A percentile compares a stretch with the other conserved stretches of the same genome.
Evolutionary conservation across 1,140 invertebrate species (phyloP).

Genomic region (Pachyrhynchus sulphureomaculatus): DNA sequence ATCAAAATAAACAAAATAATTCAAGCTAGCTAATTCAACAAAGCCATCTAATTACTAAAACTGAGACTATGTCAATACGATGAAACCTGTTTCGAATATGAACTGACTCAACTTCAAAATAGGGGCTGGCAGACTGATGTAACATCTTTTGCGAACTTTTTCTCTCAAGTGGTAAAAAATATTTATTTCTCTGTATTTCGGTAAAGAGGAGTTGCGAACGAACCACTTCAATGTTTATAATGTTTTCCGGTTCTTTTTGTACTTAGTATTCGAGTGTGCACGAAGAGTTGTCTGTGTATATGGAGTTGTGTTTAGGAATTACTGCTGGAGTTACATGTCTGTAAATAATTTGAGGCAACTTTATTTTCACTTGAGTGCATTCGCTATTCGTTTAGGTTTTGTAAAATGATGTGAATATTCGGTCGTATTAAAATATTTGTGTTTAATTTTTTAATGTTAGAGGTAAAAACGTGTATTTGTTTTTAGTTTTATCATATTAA

Average conservation of each 20-base stretch:
- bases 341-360: conserved; percentile 22
- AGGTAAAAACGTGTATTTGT: too few relatives aligned
- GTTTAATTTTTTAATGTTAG: too few relatives aligned
- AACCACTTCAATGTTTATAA: conserved; percentile 27
- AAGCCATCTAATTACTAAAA: conserved; percentile 23
- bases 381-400: background rate
- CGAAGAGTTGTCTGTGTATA: conserved; percentile 19
- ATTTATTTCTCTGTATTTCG: conserved; percentile 21
- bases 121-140: background rate
- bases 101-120: conserved; percentile 14
- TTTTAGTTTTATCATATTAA: too few relatives aligned
- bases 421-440: too few relatives aligned
- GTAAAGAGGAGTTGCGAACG: conserved; percentile 11
- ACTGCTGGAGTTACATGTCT: conserved; percentile 16
- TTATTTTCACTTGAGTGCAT: conserved; percentile 13
- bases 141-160: conserved; percentile 14
- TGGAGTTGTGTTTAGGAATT: conserved; percentile 24
- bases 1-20: conserved; percentile 1
- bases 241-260: conserved; percentile 20
- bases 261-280: conserved; percentile 19
- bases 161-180: conserved; percentile 17
- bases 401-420: background rate
- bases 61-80: conserved; percentile 23
- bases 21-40: conserved; percentile 10
- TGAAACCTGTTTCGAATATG: conserved; percentile 12